Evolutionary conservation across 2,113 vertebrate genomes (phyloP), one percentile per base, ranked within the genome.

Genomic region (Petaurus breviceps): DNA sequence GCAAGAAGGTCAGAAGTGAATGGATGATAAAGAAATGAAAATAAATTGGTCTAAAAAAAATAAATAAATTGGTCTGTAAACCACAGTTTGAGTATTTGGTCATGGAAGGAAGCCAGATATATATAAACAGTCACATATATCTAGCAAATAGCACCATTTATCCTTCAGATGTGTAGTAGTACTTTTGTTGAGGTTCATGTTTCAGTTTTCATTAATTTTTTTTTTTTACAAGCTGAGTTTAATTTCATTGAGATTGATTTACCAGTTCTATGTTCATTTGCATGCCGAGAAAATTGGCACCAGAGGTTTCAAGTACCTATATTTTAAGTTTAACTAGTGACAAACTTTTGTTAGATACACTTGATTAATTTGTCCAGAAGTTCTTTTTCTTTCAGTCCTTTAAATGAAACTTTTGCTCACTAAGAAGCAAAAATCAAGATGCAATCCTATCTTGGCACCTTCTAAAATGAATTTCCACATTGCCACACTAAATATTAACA

Each of bases 401-500:
- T 84, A 84, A 43, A 23, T 84, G 54, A 89, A 28, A 16, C 50
- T 50, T 51, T 90, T 90, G 9, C 46, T 43, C 5, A 16, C 31
- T 68, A 16, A 68, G 61, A 68, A 68, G 14, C 31, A 68, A 68
- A 11, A 14, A 22, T 90, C 26, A 90, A 51, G 49, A 50, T 90
- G 91, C 23, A 91, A 89, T 92, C 37, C 89, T 1, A 95, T 12
- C 22, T 23, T 57, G 52, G 89, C 0, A 93, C 51, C 8, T 47
- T 92, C 95, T 23, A 89, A 77, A 96, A 94, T 94, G 31, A 94
- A 93, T n/a, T 54, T 61, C 22, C 28, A 55, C 0, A 90, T 11
- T 31, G 47, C 31, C 26, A 95, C 31, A 94, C 0, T 53, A 43
- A n/a, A n/a, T 24, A 43, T 89, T 90, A 96, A 92, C 91, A 94